These are phyloP conservation scores for Drosophila antonietae DNA, from an alignment of 2,888 invertebrate species.

Conservation along the genomic window DNA sequence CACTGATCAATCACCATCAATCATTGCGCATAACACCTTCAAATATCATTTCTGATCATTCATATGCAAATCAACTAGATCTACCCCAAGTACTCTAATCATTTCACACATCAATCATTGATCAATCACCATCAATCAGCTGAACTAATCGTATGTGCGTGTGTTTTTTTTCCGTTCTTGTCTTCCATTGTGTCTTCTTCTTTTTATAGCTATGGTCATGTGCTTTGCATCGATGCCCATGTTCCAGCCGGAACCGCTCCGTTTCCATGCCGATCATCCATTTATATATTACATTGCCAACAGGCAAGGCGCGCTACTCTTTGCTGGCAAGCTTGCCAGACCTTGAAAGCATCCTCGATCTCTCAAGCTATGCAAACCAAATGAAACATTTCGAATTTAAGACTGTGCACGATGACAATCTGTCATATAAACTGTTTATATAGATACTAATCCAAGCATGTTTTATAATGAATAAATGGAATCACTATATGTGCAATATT, in stretches of 20 bases:
- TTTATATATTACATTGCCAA: slow-evolving; percentile 58
- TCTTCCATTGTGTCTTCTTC: slow-evolving; percentile 20
- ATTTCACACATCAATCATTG: background rate
- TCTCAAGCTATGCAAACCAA: background rate
- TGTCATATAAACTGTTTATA: background rate
- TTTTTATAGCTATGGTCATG: slow-evolving; percentile 42
- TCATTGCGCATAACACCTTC: background rate
- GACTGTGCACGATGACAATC: slow-evolving; percentile 30
- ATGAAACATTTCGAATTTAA: slow-evolving; percentile 23
- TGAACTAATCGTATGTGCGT: slow-evolving; percentile 19
- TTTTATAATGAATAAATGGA: slow-evolving; percentile 17
- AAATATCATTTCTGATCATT: background rate
- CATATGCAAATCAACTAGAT: background rate
- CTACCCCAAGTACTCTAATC: background rate
- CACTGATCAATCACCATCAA: background rate
- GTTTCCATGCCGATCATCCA: slow-evolving; percentile 62
- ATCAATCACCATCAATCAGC: background rate
- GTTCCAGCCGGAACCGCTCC: slow-evolving; percentile 42
- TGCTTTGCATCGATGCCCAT: slow-evolving; percentile 36
- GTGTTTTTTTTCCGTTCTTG: slow-evolving; percentile 24
- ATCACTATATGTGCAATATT: too few species aligned
- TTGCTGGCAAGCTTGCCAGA: slow-evolving; percentile 49
- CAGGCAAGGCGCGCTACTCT: slow-evolving; percentile 41
- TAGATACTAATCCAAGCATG: slow-evolving; percentile 40
- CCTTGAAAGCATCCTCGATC: slow-evolving; percentile 19